A percentile compares a stretch with the other conserved stretches of the same genome.
Evolutionary conservation across 2,797 vertebrate genomes (phyloP).

Genomic region (Rhinoraja longicauda): DNA sequence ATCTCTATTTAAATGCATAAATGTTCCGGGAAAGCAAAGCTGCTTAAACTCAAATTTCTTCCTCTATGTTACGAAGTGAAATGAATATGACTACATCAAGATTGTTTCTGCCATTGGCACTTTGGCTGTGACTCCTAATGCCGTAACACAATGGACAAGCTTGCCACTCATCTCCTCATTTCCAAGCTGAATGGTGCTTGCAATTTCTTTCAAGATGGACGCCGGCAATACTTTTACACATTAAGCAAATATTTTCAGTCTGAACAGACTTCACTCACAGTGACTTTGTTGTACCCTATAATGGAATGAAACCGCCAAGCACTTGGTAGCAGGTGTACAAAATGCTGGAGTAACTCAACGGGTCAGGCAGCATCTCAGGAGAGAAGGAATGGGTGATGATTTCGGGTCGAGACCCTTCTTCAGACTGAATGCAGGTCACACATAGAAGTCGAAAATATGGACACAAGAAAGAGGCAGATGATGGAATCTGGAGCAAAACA

Average conservation of each 20-base stretch:
- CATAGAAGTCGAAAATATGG: background rate
- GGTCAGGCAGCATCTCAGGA: too few species aligned
- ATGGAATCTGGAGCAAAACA: too few species aligned
- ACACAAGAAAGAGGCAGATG: too few species aligned
- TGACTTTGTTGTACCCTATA: background rate
- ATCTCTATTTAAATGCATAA: background rate
- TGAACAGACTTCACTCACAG: background rate
- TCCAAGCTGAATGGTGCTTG: background rate
- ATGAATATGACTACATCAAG: background rate
- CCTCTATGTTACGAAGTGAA: background rate
- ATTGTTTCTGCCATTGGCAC: background rate
- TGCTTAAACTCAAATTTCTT: background rate
- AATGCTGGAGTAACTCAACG: too few species aligned
- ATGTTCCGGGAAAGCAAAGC: background rate
- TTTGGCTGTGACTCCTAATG: background rate
- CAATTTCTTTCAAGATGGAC: background rate
- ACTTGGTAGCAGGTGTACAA: background rate
- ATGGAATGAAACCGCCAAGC: background rate
- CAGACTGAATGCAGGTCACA: too few species aligned
- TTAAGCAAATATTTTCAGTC: slow-evolving; percentile 7
- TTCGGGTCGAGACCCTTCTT: too few species aligned
- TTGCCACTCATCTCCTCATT: background rate
- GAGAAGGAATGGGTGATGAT: too few species aligned
- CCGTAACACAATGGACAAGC: background rate
- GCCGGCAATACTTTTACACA: background rate